Conservation (phyloP, 1,140 invertebrate species). For the Tetramorium parvispinum region DNA sequence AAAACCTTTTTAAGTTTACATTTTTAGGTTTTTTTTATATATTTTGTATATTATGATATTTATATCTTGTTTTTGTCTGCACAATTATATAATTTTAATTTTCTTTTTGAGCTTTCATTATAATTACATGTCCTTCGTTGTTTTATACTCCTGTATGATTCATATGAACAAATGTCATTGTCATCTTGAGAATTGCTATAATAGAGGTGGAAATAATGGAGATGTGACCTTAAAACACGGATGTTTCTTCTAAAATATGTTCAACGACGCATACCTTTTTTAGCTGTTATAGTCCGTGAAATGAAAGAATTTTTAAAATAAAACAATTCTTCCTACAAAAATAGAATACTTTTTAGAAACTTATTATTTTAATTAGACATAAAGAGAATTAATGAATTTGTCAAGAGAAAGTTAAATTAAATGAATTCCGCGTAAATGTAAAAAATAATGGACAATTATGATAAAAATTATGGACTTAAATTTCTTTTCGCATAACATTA, state of each 20-base stretch:
- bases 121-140: slow-evolving; percentile 17
- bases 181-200: slow-evolving; percentile 22
- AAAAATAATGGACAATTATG: not conserved
- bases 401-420: not conserved
- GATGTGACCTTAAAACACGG: not conserved
- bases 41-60: not conserved
- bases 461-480: not conserved
- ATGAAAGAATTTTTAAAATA: not conserved
- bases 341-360: not conserved
- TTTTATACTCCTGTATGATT: not conserved
- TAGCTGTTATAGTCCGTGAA: not conserved
- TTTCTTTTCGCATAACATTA: not conserved
- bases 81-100: not conserved
- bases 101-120: not conserved
- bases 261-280: not conserved
- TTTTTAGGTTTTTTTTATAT: not conserved
- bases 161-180: slow-evolving; percentile 37
- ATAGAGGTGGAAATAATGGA: slow-evolving; percentile 9
- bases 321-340: not conserved
- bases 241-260: slow-evolving; percentile 8
- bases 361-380: not conserved
- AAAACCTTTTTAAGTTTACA: not conserved
- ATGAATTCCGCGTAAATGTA: not conserved
- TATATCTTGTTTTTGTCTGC: not conserved
- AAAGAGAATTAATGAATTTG: not conserved